Evolutionary conservation across 2,797 vertebrate genomes (phyloP), one percentile per base, ranked within the genome.

Genomic region (Chelon auratus): DNA sequence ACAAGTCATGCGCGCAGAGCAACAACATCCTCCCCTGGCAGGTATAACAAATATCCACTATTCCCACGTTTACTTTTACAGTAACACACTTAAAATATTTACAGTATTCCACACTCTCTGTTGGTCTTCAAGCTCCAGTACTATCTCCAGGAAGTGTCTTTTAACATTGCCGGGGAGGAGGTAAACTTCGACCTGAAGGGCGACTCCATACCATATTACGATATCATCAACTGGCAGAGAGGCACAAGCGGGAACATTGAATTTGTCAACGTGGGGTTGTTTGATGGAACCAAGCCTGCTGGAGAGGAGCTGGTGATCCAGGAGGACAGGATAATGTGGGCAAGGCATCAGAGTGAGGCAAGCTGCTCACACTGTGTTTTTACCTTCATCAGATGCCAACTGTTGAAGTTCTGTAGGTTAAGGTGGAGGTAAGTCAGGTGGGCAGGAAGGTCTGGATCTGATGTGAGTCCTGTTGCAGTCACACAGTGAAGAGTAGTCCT

Each of bases 151-250:
- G 91, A 94, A 37, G 90, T 93, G 1, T 78, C 72, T 45, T 95
- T 94, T 58, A 84, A 81, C 17, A 92, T 93, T 60, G 90, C 68
- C 3, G 91, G 83, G 30, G 92, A 95, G 33, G 81, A 81, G 60
- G 92, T 95, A 12, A 93, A 94, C 70, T 95, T 95, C 90, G 93
- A 95, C 87, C 73, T 76, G 30, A 93, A 93, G 54, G 94, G 94
- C 0, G 93, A 95, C 80, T 92, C 93, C 0, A 79, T 94, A 52
- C 93, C 94, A 2, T 93, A 93, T 51, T 95, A 94, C 73, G 94
- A 95, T 71, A 72, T 95, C 37, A 93, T 95, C 78, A 94, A 93
- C 85, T 95, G 94, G 94, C 93, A 95, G 82, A 86, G 80, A 72
- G 91, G 89, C 36, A 69, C 75, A n/a, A 62, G 68, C 1, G 92